These are phyloP conservation scores for Stenolophus ochropezus DNA, from an alignment of 2,888 invertebrate species.

Conservation along the genomic window DNA sequence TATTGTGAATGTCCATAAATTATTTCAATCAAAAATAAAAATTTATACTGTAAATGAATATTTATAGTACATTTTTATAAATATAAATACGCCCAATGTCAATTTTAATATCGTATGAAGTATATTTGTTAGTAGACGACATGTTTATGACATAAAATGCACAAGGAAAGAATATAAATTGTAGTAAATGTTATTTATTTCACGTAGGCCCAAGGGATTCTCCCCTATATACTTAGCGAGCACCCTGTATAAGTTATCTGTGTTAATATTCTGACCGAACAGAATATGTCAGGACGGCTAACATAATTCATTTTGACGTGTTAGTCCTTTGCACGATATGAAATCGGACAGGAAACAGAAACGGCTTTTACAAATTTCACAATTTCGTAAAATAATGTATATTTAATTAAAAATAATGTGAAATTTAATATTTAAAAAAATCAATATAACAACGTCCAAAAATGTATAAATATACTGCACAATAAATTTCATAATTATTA, in stretches of 20 bases:
- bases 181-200: background rate
- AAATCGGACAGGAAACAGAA: constrained; percentile 13
- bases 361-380: background rate
- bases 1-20: too few relatives aligned
- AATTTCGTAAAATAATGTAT: too few relatives aligned
- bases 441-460: too few relatives aligned
- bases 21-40: too few relatives aligned
- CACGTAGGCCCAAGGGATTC: background rate
- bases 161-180: background rate
- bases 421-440: too few relatives aligned
- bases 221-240: background rate
- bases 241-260: constrained; percentile 9
- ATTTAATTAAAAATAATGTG: too few relatives aligned
- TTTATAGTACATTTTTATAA: too few relatives aligned
- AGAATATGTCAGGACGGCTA: background rate
- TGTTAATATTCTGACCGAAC: constrained; percentile 15
- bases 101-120: too few relatives aligned
- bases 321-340: constrained; percentile 28
- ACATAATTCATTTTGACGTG: constrained; percentile 28
- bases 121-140: background rate
- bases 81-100: too few relatives aligned
- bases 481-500: too few relatives aligned
- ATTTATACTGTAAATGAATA: too few relatives aligned
- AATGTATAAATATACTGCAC: too few relatives aligned
- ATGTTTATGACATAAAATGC: background rate